Evolutionary conservation across 2,888 invertebrate species (phyloP), one percentile per base, ranked within the genome.

Genomic region (Pristionchus entomophagus): DNA sequence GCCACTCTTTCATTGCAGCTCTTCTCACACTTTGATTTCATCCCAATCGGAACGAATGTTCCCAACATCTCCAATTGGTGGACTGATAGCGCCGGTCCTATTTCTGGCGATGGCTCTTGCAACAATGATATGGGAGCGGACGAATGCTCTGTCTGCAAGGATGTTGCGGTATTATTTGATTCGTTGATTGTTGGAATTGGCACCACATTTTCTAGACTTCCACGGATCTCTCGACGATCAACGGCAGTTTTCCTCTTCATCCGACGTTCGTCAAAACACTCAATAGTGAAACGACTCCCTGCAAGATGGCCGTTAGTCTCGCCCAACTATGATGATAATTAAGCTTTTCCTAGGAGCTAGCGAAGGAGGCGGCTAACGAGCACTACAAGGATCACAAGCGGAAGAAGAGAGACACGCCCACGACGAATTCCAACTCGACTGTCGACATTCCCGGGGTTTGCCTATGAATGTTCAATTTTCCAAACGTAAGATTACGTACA

Each of bases 381-480:
- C 5, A 65, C 19, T 65, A 65, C 65, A 65, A n/a, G n/a, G n/a
- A n/a, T n/a, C n/a, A 65, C 35, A 65, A 65, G 35, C 14, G 32
- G 6, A 65, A 65, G 65, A 65, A 65, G 32, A 22, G 65, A 17
- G 77, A 45, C n/a, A 38, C 35, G 22, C 19, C 22, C 19, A 73
- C 12, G 8, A 29, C 69, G 12, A 35, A 29, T 32, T 35, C 69
- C 17, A 41, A 38, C 14, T 14, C 35, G 38, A 22, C n/a, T 6
- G 77, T 29, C 8, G 77, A 77, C 14, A 14, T 77, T 41, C 77
- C 77, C 17, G 77, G 77, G 45, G 77, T 77, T n/a, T n/a, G n/a
- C n/a, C n/a, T n/a, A n/a, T n/a, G n/a, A n/a, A n/a, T n/a, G n/a
- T n/a, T n/a, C n/a, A n/a, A n/a, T n/a, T n/a, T n/a, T n/a, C n/a